A percentile compares a stretch with the other conserved stretches of the same genome.
Conservation (phyloP, 92 coral and sea anemone genomes). For the Paramuricea clavata region DNA sequence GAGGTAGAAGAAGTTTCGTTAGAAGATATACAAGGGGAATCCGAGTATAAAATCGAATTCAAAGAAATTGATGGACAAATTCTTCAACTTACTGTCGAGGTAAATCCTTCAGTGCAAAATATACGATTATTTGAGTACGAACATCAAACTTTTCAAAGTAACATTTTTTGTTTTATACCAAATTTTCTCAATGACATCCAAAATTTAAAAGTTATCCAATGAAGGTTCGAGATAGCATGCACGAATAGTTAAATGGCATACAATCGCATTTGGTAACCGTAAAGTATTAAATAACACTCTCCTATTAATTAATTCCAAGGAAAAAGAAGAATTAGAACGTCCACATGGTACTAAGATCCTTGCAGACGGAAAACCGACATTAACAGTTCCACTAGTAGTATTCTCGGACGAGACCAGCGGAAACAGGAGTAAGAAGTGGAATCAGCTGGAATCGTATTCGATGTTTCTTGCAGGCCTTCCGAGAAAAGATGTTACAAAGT, state of each 20-base stretch:
- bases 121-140: too few relatives aligned
- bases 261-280: not conserved
- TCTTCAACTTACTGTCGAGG: not conserved
- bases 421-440: conserved; percentile 11
- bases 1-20: not conserved
- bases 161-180: not conserved
- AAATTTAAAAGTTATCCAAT: too few relatives aligned
- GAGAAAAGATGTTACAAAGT: not conserved
- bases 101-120: not conserved
- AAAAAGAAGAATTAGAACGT: not conserved
- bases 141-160: not conserved
- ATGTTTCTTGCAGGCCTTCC: conserved; percentile 9
- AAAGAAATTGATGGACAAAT: not conserved
- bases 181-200: too few relatives aligned
- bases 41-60: not conserved
- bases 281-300: not conserved
- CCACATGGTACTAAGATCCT: not conserved
- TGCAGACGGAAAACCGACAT: not conserved
- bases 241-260: not conserved
- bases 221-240: not conserved
- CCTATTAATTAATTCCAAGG: not conserved
- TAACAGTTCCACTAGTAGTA: not conserved
- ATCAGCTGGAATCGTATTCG: conserved; percentile 8
- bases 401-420: conserved; percentile 32
- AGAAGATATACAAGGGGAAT: not conserved